These are phyloP conservation scores for Saccostrea echinata DNA, from an alignment of 1,140 invertebrate genomes.

Conservation along the genomic window DNA sequence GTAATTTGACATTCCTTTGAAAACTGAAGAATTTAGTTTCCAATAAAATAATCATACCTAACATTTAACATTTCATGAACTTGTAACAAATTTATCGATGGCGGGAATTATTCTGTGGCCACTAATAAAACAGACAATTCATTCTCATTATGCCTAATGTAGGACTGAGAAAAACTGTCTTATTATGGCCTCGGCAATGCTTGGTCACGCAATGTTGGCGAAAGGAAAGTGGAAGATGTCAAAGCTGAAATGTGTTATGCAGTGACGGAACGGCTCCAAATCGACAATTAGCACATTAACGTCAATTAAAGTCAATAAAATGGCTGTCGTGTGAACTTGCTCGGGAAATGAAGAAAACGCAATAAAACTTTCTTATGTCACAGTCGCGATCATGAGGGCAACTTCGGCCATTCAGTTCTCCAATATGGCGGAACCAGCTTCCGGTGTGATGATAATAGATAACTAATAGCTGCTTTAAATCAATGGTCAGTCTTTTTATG, in stretches of 20 bases:
- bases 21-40: too few species aligned
- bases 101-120: conserved; percentile 12
- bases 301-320: conserved; percentile 30
- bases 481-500: conserved; percentile 10
- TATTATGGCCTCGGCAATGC: not conserved
- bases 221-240: conserved; percentile 23
- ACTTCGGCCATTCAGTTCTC: conserved; percentile 13
- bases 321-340: conserved; percentile 33
- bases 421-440: not conserved
- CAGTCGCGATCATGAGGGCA: not conserved
- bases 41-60: conserved; percentile 16
- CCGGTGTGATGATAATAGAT: conserved; percentile 26
- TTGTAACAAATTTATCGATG: conserved; percentile 17
- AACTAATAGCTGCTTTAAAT: conserved; percentile 18
- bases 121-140: conserved; percentile 27
- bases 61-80: conserved; percentile 30
- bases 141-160: conserved; percentile 21
- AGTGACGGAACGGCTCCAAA: conserved; percentile 10
- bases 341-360: conserved; percentile 28
- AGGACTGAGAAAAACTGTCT: conserved; percentile 24
- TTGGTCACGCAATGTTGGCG: conserved; percentile 1
- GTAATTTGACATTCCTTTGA: too few species aligned
- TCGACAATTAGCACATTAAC: conserved; percentile 33
- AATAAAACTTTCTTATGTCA: conserved; percentile 39
- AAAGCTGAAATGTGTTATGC: conserved; percentile 21